phyloP scores from a whole-genome alignment of 2,113 vertebrate species.

The Leiothrix lutea region DNA sequence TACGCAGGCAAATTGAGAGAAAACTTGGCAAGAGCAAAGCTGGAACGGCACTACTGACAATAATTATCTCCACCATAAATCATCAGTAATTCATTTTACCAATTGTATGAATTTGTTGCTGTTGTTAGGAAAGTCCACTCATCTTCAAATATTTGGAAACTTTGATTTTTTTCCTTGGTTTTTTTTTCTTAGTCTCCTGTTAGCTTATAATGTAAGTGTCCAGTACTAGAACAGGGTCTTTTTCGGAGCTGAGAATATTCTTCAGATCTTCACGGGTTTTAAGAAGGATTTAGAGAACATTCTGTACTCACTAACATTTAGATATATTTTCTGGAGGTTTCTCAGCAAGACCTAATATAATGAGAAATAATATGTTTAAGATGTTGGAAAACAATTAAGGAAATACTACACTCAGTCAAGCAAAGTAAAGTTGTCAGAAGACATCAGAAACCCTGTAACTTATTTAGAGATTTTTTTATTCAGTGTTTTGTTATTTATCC shows the following conservation, averaged over 20 bases:
- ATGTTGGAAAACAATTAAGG: not conserved
- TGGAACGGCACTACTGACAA: not conserved
- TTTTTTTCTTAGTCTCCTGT: not conserved
- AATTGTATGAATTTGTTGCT: not conserved
- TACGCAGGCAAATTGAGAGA: accelerated
- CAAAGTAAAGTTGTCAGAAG: not conserved
- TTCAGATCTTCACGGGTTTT: not conserved
- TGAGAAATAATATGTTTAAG: not conserved
- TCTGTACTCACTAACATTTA: not conserved
- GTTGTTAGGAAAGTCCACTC: not conserved
- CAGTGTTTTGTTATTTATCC: not conserved
- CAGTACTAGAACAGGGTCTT: not conserved
- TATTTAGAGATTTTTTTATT: not conserved
- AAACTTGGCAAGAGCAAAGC: not conserved
- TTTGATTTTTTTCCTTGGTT: not conserved
- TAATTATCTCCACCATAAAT: not conserved
- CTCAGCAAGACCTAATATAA: not conserved
- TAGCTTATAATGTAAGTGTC: not conserved
- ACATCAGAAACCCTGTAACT: not conserved
- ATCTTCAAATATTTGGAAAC: not conserved
- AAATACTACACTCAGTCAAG: not conserved
- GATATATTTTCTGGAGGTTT: not conserved
- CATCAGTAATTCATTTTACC: not conserved
- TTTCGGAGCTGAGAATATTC: not conserved
- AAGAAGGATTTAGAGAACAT: not conserved